Base-by-base conservation (phyloP, 2,797 vertebrate genomes). In the Erpetoichthys calabaricus region DNA sequence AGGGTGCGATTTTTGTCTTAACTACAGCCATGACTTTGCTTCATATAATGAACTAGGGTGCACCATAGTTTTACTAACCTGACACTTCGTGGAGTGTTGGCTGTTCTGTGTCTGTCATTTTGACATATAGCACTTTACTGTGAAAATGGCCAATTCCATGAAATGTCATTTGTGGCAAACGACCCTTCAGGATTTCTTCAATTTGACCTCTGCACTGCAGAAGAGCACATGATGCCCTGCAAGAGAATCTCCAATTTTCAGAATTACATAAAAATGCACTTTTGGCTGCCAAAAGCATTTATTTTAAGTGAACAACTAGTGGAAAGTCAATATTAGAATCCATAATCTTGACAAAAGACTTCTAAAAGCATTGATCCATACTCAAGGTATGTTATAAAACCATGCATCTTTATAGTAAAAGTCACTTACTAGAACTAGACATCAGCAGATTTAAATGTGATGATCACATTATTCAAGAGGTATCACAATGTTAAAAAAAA, bases 201-300 rank as follows among this genome's bases (percentile, higher is more conserved):
- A 68, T 61, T 69, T 70, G 69, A 56, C 42, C 53, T 64, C 77
- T 73, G 59, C 69, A 76, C 57, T 72, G 52, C 44, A 73, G 56
- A 45, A 73, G 51, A 45, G 68, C 70, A 58, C 69, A 59, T 60
- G 72, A 41, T 57, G 62, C 67, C 58, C 69, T 75, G 59, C 5
- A 58, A 52, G 72, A 45, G 4, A 47, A 41, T n/a, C 56, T 25
- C 61, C 47, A 25, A 56, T 51, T 60, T 3, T n/a, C 45, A 46
- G n/a, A 45, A 5, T 47, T 49, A 42, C 8, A n/a, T 8, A 4
- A 41, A 45, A 44, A 9, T 44, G 46, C 53, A 49, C 42, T n/a
- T 42, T 53, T 46, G 10, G 45, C 41, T 59, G 58, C 58, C 52
- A 59, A 10, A 6, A 7, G 45, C 6, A 47, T 55, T 55, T 45